Base-by-base conservation (phyloP, 1,140 invertebrate genomes). In the Drosophila persimilis region DNA sequence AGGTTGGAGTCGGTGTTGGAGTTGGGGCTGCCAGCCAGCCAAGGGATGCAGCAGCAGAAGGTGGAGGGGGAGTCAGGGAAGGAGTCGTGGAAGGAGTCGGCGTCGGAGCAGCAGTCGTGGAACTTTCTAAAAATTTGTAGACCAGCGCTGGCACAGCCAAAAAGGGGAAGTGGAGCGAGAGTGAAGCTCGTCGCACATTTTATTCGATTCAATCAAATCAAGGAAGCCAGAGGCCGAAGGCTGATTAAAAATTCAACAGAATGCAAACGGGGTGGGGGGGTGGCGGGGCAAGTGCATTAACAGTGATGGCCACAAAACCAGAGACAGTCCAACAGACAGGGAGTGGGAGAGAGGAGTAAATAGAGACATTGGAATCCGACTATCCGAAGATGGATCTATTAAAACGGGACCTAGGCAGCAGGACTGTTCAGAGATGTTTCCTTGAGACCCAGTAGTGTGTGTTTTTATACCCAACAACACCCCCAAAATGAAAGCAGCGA, bases 91-190 rank as follows among this genome's bases (percentile, higher is more conserved):
- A 5, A 5, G 24, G 24, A 24, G 24, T 5, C 24, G 3, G 3
- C 24, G 5, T 3, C 24, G 4, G 0, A 57, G 47, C 48, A 20
- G 55, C 65, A 45, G 50, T 55, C 47, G 29, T 57, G 47, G 15
- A 81, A 81, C 73, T 77, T 81, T 73, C 63, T 63, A 77, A 81
- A 31, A 72, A 41, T 56, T 56, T 71, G 43, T 54, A 44, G 54
- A 43, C 50, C 51, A 60, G 41, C 26, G 58, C 17, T 17, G 17
- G 17, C 20, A 50, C 43, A 50, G 41, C 50, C 57, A 22, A 43
- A 39, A 29, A 50, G 35, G 29, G 47, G 17, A 17, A 47, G 44
- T 63, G 62, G 56, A 50, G 35, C 56, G 62, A 61, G 62, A 35
- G 46, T 31, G 46, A 41, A 35, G 59, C 17, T 43, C 20, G 44